Conservation (phyloP, 2,797 vertebrate genomes). For the Leuciscus waleckii region DNA sequence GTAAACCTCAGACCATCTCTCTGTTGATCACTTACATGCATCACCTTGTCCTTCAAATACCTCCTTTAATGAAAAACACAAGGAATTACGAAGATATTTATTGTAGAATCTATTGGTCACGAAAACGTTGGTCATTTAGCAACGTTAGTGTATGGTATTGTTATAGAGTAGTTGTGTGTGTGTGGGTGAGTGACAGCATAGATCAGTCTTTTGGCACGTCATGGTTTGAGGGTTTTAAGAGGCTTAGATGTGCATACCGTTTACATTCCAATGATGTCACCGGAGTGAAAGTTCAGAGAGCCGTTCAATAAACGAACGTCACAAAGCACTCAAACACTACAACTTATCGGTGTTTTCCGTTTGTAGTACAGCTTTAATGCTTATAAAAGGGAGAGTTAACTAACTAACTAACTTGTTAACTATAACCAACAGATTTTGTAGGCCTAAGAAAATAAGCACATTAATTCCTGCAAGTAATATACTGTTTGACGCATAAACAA, state of each 20-base stretch:
- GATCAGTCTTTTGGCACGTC: neutral
- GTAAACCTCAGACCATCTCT: constrained; percentile 26
- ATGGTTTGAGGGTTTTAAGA: neutral
- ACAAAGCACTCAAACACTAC: neutral
- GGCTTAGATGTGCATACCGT: constrained; percentile 7
- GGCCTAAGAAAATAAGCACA: neutral
- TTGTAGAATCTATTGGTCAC: neutral
- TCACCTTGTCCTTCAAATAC: neutral
- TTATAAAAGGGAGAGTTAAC: neutral
- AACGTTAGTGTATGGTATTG: neutral
- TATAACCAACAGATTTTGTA: neutral
- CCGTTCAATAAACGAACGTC: constrained; percentile 49
- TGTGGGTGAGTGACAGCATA: neutral
- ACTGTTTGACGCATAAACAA: neutral
- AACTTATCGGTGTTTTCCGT: neutral
- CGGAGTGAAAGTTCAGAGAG: constrained; percentile 26
- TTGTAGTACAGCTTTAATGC: neutral
- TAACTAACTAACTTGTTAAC: neutral
- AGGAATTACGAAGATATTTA: neutral
- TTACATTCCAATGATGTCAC: constrained; percentile 17
- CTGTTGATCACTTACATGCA: neutral
- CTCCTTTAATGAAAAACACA: constrained; percentile 2
- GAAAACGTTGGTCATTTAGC: neutral
- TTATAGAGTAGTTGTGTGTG: neutral
- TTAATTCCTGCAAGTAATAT: neutral